Base-by-base conservation (phyloP, 2,113 vertebrate species). In the Xiphophorus hellerii region DNA sequence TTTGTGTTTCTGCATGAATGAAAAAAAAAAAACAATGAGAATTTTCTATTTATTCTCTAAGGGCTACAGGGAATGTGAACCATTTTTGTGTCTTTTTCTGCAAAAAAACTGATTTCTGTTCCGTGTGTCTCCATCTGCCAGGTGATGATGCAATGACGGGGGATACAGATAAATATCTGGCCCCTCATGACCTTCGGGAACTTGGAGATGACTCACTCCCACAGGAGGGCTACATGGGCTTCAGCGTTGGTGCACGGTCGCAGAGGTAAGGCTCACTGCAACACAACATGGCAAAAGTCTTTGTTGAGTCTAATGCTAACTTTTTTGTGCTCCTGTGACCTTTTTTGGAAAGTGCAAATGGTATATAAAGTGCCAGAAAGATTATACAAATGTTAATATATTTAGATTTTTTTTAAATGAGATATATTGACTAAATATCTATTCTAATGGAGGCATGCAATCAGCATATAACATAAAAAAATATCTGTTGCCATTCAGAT, bases 91-190 rank as follows among this genome's bases (percentile, higher is more conserved):
- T 48, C 25, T 25, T 25, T 58, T 25, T 58, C 22, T n/a, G 1
- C 14, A 2, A 20, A 7, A 30, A 14, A 28, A 33, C 15, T 60
- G 12, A 81, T 5, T 4, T 62, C 28, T 11, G 12, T 0, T 14
- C 5, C 51, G 66, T 84, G 66, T 85, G 71, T 71, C 61, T 63
- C 22, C 11, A 25, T 22, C 70, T 60, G 1, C 20, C 79, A 99
- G 98, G 98, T 94, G 98, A 99, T 69, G 98, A 99, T 92, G 97
- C 96, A 1, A 96, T 99, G 96, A 98, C 98, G 39, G 97, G 97
- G 31, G 97, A 98, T 60, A 98, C 97, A 0, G 98, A 98, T 92
- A 99, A 99, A 70, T 99, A 99, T 84, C 94, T 99, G 1, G 97
- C 97, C 72, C 97, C 98, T 0, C 97, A 99, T 80, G 98, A 99